Conservation (phyloP, 2,888 invertebrate genomes). For the Molorchus minor region DNA sequence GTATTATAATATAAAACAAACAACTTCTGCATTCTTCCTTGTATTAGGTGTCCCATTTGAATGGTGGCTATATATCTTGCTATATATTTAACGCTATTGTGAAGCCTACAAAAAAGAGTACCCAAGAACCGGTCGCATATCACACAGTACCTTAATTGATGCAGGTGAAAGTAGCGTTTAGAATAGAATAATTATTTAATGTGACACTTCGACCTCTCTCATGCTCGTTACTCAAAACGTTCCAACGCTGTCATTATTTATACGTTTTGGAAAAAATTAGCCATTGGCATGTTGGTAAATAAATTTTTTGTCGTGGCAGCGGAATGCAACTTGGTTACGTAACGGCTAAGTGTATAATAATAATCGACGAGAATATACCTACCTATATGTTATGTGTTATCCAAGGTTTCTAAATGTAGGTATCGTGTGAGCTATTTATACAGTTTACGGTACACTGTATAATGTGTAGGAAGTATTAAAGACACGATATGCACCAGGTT, state of each 20-base stretch:
- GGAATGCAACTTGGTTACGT: slow-evolving; percentile 9
- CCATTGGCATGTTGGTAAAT: slow-evolving; percentile 9
- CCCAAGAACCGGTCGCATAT: slow-evolving; percentile 5
- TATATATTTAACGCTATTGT: slow-evolving; percentile 7
- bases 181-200: slow-evolving; percentile 9
- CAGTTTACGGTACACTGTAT: too few relatives aligned
- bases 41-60: not conserved
- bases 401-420: too few relatives aligned
- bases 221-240: slow-evolving; percentile 7
- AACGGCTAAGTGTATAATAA: slow-evolving; percentile 6
- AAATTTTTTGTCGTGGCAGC: not conserved
- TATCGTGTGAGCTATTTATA: too few relatives aligned
- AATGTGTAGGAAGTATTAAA: too few relatives aligned
- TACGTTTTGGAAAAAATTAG: not conserved
- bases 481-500: too few relatives aligned
- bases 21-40: too few relatives aligned
- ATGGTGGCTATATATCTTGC: not conserved
- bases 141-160: not conserved
- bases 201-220: slow-evolving; percentile 9
- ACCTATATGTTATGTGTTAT: too few relatives aligned
- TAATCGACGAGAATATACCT: too few relatives aligned
- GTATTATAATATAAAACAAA: too few relatives aligned
- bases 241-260: slow-evolving; percentile 2
- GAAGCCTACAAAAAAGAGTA: slow-evolving; percentile 4
- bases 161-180: slow-evolving; percentile 13